A percentile compares a stretch with the other conserved stretches of the same genome.
Evolutionary conservation across 2,797 vertebrate species (phyloP).

Genomic region (Amphiprion clarkii): DNA sequence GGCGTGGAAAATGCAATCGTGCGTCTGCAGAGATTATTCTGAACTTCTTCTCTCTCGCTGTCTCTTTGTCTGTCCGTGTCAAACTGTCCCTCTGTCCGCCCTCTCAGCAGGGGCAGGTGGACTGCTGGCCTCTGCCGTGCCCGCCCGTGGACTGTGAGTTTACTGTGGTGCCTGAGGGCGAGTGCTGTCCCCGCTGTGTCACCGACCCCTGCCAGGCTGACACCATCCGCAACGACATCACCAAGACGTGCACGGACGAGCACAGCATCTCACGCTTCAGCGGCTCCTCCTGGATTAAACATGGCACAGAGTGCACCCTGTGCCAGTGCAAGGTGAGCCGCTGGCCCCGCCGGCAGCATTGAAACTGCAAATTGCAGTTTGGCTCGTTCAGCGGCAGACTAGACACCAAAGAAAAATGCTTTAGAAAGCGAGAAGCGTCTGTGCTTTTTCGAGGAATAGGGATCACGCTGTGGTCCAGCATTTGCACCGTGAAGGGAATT

Average conservation of each 20-base stretch:
- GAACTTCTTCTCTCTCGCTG: neutral
- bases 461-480: neutral
- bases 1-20: constrained; percentile 11
- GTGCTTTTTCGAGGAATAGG: constrained; percentile 6
- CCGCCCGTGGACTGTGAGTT: constrained; percentile 95
- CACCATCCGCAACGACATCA: constrained; percentile 95
- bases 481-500: constrained; percentile 7
- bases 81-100: constrained; percentile 7
- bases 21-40: constrained; percentile 30
- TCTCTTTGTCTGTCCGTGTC: constrained; percentile 20
- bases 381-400: constrained; percentile 2
- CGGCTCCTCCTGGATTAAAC: constrained; percentile 97
- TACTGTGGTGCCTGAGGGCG: constrained; percentile 92
- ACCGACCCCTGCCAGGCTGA: constrained; percentile 95
- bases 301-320: constrained; percentile 96
- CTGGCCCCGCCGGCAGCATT: constrained; percentile 3
- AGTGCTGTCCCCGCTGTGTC: constrained; percentile 95
- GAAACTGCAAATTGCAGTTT: constrained; percentile 23
- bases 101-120: constrained; percentile 94
- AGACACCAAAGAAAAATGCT: constrained; percentile 23
- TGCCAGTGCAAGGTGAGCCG: constrained; percentile 96
- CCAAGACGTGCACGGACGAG: constrained; percentile 96
- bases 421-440: constrained; percentile 25
- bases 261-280: constrained; percentile 94
- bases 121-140: constrained; percentile 97